Percentiles rank a stretch among this genome's conserved stretches.
These are phyloP conservation scores for Rhagonycha lutea DNA, from an alignment of 2,888 invertebrate genomes.

Conservation along the genomic window DNA sequence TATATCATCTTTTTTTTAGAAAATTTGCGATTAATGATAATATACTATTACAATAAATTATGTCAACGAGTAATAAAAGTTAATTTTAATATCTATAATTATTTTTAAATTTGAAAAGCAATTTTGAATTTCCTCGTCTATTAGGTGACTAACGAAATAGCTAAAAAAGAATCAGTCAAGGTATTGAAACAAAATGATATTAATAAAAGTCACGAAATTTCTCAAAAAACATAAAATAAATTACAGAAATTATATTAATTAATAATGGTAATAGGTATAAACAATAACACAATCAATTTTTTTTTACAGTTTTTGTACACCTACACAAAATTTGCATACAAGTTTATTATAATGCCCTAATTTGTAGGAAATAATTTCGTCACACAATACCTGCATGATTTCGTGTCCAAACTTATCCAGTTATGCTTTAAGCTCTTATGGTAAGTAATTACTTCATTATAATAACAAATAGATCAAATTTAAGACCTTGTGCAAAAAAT, in stretches of 20 bases:
- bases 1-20: background rate
- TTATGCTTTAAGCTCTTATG: conserved; percentile 2
- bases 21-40: background rate
- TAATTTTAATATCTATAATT: background rate
- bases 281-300: background rate
- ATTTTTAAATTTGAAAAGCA: background rate
- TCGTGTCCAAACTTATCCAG: conserved; percentile 12
- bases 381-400: background rate
- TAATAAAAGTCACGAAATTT: background rate
- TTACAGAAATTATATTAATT: background rate
- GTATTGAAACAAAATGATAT: background rate
- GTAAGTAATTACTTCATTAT: conserved; percentile 6
- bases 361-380: background rate
- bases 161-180: background rate
- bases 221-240: background rate
- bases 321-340: conserved; percentile 9
- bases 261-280: background rate
- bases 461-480: conserved; percentile 9
- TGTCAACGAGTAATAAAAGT: background rate
- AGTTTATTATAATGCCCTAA: background rate
- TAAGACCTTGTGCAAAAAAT: conserved; percentile 9
- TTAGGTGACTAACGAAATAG: background rate
- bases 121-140: background rate
- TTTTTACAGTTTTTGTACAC: background rate
- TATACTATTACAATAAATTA: too few species aligned